A percentile compares a stretch with the other conserved stretches of the same genome.
Conservation (phyloP, 2,888 invertebrate genomes). For the Tridacna gigas region DNA sequence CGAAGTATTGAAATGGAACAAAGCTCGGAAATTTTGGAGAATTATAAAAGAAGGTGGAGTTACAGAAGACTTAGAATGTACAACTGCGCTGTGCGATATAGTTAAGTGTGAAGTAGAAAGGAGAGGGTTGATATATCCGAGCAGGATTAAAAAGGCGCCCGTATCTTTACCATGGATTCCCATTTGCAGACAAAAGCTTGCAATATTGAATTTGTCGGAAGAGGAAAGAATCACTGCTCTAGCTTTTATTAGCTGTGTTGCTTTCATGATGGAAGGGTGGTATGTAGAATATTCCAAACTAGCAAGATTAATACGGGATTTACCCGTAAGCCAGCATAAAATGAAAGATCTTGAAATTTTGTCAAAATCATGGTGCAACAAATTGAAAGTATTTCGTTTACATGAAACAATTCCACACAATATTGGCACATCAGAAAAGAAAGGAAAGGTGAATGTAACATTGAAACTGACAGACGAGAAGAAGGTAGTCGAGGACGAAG, state of each 20-base stretch:
- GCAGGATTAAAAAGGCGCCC: constrained; percentile 34
- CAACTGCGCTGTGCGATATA: constrained; percentile 1
- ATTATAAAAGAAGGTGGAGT: background rate
- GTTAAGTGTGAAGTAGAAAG: constrained; percentile 36
- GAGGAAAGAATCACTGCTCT: constrained; percentile 24
- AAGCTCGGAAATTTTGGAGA: constrained; percentile 26
- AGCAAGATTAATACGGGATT: background rate
- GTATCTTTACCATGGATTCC: constrained; percentile 37
- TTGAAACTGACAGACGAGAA: background rate
- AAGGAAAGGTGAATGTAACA: background rate
- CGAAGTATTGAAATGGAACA: background rate
- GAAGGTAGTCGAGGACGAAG: background rate
- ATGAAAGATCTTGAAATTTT: constrained; percentile 37
- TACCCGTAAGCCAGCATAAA: constrained; percentile 28
- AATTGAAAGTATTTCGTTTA: constrained; percentile 30
- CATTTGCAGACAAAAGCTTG: constrained; percentile 35
- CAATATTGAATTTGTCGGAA: constrained; percentile 15
- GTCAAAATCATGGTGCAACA: constrained; percentile 35
- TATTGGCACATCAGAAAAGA: background rate
- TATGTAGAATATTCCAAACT: constrained; percentile 8
- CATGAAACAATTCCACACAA: constrained; percentile 37
- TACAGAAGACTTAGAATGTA: background rate
- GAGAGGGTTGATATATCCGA: constrained; percentile 33
- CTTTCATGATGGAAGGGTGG: constrained; percentile 23
- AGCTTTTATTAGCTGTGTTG: constrained; percentile 8